Evolutionary conservation across 2,113 vertebrate species (phyloP).

Genomic region (Suricata suricatta): DNA sequence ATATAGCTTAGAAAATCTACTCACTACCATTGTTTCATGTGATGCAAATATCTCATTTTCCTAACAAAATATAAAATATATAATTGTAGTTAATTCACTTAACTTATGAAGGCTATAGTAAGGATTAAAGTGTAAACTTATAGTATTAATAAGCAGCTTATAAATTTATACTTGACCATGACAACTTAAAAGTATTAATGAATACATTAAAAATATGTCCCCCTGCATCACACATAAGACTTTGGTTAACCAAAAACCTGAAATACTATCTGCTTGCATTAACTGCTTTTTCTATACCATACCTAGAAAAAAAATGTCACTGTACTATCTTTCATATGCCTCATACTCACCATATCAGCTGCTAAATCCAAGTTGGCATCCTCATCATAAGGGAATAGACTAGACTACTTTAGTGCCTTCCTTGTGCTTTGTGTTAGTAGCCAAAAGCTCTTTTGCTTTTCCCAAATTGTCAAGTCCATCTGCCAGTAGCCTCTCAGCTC

Average conservation of each 20-base stretch:
- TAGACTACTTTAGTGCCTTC: slow-evolving; percentile 64
- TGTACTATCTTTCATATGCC: slow-evolving; percentile 61
- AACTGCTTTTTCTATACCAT: slow-evolving; percentile 40
- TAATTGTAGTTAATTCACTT: background rate
- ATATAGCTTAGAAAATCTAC: background rate
- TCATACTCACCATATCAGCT: slow-evolving; percentile 55
- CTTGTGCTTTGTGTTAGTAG: slow-evolving; percentile 45
- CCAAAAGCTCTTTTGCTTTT: slow-evolving; percentile 68
- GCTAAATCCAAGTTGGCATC: slow-evolving; percentile 60
- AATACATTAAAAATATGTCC: background rate
- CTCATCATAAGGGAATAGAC: slow-evolving; percentile 70
- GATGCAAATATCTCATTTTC: background rate
- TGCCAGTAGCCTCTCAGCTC: slow-evolving; percentile 65
- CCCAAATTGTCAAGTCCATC: slow-evolving; percentile 75
- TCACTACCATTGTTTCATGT: slow-evolving; percentile 16
- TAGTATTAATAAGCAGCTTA: background rate
- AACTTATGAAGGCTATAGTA: background rate
- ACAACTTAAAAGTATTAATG: background rate
- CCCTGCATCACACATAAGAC: background rate
- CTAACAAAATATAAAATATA: background rate
- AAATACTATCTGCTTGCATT: slow-evolving; percentile 34
- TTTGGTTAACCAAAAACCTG: slow-evolving; percentile 32
- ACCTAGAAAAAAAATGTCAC: slow-evolving; percentile 33
- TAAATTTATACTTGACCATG: background rate
- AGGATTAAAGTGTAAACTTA: slow-evolving; percentile 1